A percentile compares a stretch with the other conserved stretches of the same genome.
phyloP scores from a whole-genome alignment of 1,140 invertebrate species.

The Trachymyrmex cornetzi region DNA sequence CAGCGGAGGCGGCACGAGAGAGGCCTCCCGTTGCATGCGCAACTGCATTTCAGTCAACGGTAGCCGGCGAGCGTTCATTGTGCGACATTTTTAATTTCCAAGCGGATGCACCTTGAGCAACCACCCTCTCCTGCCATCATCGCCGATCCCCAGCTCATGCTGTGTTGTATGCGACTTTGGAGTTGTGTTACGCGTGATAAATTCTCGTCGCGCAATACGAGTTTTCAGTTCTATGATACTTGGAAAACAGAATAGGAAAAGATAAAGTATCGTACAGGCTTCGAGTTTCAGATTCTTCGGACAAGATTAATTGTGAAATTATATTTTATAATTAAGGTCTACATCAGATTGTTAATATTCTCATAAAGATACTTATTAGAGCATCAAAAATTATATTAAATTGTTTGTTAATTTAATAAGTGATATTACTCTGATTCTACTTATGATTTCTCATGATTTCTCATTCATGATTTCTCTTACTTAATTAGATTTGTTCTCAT shows the following conservation, averaged over 20 bases:
- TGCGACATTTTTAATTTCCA: constrained; percentile 84
- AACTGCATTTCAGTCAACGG: constrained; percentile 65
- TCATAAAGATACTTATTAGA: no score
- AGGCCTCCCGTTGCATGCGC: constrained; percentile 21
- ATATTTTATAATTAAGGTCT: not conserved
- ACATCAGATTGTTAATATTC: no score
- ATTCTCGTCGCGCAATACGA: constrained; percentile 69
- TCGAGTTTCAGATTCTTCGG: not conserved
- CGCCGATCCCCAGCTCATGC: not conserved
- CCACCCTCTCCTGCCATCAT: constrained; percentile 30
- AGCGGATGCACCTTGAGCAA: constrained; percentile 81
- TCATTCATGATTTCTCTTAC: no score
- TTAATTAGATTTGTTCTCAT: no score
- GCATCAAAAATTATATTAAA: no score
- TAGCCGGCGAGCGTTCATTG: constrained; percentile 79
- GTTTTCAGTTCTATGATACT: constrained; percentile 64
- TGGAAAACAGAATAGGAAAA: constrained; percentile 27
- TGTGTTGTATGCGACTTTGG: constrained; percentile 69
- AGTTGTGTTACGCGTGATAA: constrained; percentile 80
- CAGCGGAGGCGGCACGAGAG: constrained; percentile 38
- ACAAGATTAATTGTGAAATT: not conserved
- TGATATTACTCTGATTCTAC: no score
- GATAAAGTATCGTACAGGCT: not conserved
- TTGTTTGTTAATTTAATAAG: no score
- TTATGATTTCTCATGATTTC: no score